Conservation (phyloP, 2,113 vertebrate species). For the Tiliqua scincoides region DNA sequence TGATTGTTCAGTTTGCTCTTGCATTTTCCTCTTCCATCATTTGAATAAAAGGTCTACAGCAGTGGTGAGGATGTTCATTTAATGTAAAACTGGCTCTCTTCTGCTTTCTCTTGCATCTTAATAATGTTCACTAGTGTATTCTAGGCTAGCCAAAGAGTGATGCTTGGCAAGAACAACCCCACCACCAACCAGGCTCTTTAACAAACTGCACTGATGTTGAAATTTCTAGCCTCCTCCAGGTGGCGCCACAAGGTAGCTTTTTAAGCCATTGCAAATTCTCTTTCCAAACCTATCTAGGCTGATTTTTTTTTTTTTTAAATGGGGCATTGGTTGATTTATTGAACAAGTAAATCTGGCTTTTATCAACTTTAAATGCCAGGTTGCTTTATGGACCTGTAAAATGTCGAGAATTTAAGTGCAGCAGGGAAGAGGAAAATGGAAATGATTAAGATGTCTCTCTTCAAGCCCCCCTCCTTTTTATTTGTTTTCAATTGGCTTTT, state of each 20-base stretch:
- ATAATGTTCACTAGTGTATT: too few relatives aligned
- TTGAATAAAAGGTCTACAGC: background rate
- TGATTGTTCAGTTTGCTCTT: background rate
- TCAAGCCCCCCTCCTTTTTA: rapidly evolving
- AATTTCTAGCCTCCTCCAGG: conserved; percentile 75
- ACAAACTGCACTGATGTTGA: conserved; percentile 42
- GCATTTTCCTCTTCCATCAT: background rate
- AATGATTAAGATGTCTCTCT: conserved; percentile 27
- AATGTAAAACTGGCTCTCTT: background rate
- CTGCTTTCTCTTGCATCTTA: too few relatives aligned
- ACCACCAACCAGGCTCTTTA: rapidly evolving
- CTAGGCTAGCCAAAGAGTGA: too few relatives aligned
- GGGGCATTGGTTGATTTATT: conserved; percentile 57
- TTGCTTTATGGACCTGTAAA: conserved; percentile 70
- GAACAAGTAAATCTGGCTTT: conserved; percentile 54
- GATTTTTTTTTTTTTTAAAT: background rate
- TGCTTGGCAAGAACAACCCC: background rate
- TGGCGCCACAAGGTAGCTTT: conserved; percentile 82
- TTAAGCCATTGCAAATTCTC: conserved; percentile 48
- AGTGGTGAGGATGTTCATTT: background rate
- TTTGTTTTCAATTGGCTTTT: conserved; percentile 3
- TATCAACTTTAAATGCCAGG: conserved; percentile 56
- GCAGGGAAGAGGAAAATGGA: conserved; percentile 30
- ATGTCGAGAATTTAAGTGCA: conserved; percentile 38
- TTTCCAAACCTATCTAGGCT: too few relatives aligned